Conservation (phyloP, 2,888 invertebrate genomes). For the Ophioninae sp. region DNA sequence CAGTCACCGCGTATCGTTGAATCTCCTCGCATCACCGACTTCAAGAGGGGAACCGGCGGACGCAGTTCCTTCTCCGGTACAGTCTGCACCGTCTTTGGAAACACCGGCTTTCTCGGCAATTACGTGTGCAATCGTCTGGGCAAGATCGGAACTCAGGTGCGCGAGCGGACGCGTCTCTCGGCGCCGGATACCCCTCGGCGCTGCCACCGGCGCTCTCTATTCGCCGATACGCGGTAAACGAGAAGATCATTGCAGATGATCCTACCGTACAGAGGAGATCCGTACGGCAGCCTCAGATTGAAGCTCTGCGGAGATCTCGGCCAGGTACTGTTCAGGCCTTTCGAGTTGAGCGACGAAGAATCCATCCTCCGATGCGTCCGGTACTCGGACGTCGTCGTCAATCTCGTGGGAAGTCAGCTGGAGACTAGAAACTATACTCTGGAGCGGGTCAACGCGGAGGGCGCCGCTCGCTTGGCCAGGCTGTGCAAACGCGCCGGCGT, state of each 20-base stretch:
- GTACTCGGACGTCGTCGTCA: conserved; percentile 98
- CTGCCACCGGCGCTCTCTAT: not conserved
- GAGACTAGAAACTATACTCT: conserved; percentile 95
- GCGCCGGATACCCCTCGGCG: too few relatives aligned
- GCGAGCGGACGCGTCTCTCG: not conserved
- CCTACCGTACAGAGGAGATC: conserved; percentile 95
- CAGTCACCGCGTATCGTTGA: conserved; percentile 70
- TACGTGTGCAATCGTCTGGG: conserved; percentile 95
- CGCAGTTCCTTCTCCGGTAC: conserved; percentile 98
- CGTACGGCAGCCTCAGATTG: conserved; percentile 88
- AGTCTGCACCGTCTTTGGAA: conserved; percentile 99
- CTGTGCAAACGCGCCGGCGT: conserved; percentile 90
- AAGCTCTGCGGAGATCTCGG: conserved; percentile 97
- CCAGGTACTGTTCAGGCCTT: conserved; percentile 95
- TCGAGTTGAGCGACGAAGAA: conserved; percentile 91
- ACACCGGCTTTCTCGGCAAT: conserved; percentile 93
- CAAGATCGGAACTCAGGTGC: conserved; percentile 89
- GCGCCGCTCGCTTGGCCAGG: conserved; percentile 91
- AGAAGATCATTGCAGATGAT: conserved; percentile 86
- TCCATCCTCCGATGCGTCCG: conserved; percentile 92
- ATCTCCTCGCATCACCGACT: conserved; percentile 81
- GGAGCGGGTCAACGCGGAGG: conserved; percentile 93
- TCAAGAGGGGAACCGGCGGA: conserved; percentile 94
- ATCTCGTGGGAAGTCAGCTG: conserved; percentile 94
- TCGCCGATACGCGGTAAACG: not conserved